phyloP scores from a whole-genome alignment of 2,797 vertebrate genomes.

The Benthosema pterotum region DNA sequence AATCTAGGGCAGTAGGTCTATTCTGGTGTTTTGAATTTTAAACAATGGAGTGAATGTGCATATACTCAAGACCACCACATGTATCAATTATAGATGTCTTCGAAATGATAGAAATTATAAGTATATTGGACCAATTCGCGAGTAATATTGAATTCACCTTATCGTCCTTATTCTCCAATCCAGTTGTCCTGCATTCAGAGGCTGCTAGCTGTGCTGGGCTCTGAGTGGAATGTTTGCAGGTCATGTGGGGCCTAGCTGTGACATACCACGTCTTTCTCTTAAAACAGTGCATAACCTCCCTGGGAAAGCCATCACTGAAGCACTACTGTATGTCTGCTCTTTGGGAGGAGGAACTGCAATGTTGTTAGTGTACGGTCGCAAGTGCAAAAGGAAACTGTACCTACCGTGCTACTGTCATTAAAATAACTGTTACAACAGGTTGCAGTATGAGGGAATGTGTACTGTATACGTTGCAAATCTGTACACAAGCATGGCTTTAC shows the following conservation, averaged over 20 bases:
- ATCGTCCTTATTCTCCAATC: background rate
- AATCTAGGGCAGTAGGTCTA: background rate
- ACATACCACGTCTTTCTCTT: slow-evolving; percentile 78
- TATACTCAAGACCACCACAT: too few relatives aligned
- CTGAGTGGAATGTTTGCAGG: slow-evolving; percentile 78
- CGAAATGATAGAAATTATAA: background rate
- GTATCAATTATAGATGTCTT: too few relatives aligned
- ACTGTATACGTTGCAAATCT: background rate
- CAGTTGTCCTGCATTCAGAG: slow-evolving; percentile 25
- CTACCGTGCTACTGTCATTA: background rate
- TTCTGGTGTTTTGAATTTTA: too few relatives aligned
- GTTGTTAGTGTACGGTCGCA: slow-evolving; percentile 1
- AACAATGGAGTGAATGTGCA: too few relatives aligned
- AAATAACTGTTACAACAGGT: background rate
- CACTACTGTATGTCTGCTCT: slow-evolving; percentile 4
- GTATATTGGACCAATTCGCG: background rate
- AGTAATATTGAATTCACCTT: background rate
- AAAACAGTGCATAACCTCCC: slow-evolving; percentile 37
- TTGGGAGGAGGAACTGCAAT: slow-evolving; percentile 11
- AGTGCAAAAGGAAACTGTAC: background rate
- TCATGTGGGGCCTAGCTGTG: slow-evolving; percentile 71
- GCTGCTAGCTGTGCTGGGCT: slow-evolving; percentile 35
- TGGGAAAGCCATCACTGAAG: slow-evolving; percentile 24
- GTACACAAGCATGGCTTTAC: too few relatives aligned
- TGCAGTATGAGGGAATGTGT: background rate